Evolutionary conservation across 2,888 invertebrate species (phyloP).

Genomic region (Ptychoptera contaminata): DNA sequence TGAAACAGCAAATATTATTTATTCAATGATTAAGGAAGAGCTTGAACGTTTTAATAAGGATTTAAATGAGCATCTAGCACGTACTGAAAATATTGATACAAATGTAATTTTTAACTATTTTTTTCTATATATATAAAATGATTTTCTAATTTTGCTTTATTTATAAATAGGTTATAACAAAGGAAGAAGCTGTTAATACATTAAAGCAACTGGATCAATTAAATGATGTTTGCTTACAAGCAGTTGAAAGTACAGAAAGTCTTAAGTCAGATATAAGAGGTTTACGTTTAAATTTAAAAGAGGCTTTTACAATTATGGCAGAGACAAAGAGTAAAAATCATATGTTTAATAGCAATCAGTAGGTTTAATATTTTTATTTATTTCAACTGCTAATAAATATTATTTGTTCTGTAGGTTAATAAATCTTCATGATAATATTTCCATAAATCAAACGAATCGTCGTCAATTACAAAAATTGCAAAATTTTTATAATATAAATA

Average conservation of each 20-base stretch:
- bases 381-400: background rate
- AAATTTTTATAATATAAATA: slow-evolving; percentile 52
- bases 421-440: slow-evolving; percentile 2
- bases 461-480: slow-evolving; percentile 52
- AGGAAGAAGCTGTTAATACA: slow-evolving; percentile 38
- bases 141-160: slow-evolving; percentile 2
- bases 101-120: slow-evolving; percentile 14
- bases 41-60: slow-evolving; percentile 49
- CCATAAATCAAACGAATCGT: slow-evolving; percentile 21
- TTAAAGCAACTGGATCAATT: slow-evolving; percentile 36
- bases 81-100: slow-evolving; percentile 35
- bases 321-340: slow-evolving; percentile 27
- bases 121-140: slow-evolving; percentile 1
- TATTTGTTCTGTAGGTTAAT: background rate
- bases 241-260: slow-evolving; percentile 41
- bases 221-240: slow-evolving; percentile 43
- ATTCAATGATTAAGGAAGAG: slow-evolving; percentile 45
- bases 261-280: slow-evolving; percentile 43
- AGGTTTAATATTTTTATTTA: slow-evolving; percentile 8
- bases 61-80: slow-evolving; percentile 40
- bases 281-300: slow-evolving; percentile 32
- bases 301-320: slow-evolving; percentile 28
- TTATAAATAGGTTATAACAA: slow-evolving; percentile 37
- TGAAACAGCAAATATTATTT: slow-evolving; percentile 26
- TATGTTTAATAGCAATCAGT: slow-evolving; percentile 25